Conservation (phyloP, 2,888 invertebrate species). For the Tachina fera region DNA sequence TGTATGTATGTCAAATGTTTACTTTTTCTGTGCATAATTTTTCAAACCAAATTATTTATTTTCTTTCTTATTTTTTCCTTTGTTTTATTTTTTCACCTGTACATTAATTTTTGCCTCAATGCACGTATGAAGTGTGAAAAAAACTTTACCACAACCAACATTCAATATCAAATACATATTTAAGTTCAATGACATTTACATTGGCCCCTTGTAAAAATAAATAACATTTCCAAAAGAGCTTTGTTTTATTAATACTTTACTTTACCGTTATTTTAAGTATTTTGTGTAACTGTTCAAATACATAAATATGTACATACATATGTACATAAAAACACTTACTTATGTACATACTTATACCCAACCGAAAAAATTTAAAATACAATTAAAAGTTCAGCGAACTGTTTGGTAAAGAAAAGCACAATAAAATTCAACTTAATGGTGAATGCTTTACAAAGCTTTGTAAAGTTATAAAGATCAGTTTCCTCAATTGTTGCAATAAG, state of each 20-base stretch:
- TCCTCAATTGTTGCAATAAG: background rate
- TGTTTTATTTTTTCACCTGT: slow-evolving; percentile 15
- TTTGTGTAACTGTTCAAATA: slow-evolving; percentile 29
- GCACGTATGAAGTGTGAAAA: slow-evolving; percentile 11
- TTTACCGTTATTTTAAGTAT: slow-evolving; percentile 51
- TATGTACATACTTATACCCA: background rate
- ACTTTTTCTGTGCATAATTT: slow-evolving; percentile 24
- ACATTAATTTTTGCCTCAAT: slow-evolving; percentile 33
- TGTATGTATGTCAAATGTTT: slow-evolving; percentile 38
- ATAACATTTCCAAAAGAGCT: slow-evolving; percentile 33
- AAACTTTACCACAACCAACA: slow-evolving; percentile 4
- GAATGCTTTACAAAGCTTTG: slow-evolving; percentile 28
- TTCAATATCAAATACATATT: slow-evolving; percentile 15
- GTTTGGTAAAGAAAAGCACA: slow-evolving; percentile 12
- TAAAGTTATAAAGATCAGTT: background rate
- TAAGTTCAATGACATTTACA: slow-evolving; percentile 67
- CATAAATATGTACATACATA: too few species aligned
- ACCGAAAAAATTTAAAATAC: slow-evolving; percentile 27
- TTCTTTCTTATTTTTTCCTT: slow-evolving; percentile 22
- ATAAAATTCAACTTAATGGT: slow-evolving; percentile 25
- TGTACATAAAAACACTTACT: too few species aligned
- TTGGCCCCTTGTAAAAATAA: slow-evolving; percentile 43
- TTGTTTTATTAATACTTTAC: slow-evolving; percentile 53
- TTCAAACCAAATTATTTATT: slow-evolving; percentile 43
- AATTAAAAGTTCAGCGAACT: slow-evolving; percentile 55